Base-by-base conservation (phyloP, 2,113 vertebrate genomes). In the Lota lota region DNA sequence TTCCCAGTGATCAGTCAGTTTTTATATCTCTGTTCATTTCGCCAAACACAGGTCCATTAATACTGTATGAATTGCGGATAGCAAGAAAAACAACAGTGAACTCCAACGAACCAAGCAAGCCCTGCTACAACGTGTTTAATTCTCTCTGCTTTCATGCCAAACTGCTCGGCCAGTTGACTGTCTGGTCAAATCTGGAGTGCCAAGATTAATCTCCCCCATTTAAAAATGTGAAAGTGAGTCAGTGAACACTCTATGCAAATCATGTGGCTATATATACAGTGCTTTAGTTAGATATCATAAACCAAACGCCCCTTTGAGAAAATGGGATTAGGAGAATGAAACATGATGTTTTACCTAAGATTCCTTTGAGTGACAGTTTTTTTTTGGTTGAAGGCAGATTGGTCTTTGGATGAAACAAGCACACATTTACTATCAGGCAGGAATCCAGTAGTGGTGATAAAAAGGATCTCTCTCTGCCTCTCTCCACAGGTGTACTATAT, bases 31-130 rank as follows among this genome's bases (percentile, higher is more conserved):
- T 76, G 74, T 77, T 80, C 70, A 59, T 68, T 40, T 80, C 79
- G 75, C 75, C 78, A 83, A 86, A 81, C 69, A 69, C 76, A 66
- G 69, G 19, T 66, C 81, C 77, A 85, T 89, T 86, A 88, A 88
- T 85, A 86, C 67, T 87, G 76, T 71, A 86, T 87, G 86, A 79
- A 75, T 70, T 59, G 79, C 83, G 79, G 69, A 83, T 50, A 83
- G 53, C 53, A 69, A 87, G 68, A 67, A 78, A 72, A 82, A 81
- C 76, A 80, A 79, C 66, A 76, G 71, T 68, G 75, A 67, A 75
- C 28, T 33, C 28, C 7, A 7, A 47, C 10, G 69, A 69, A 65
- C 67, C 72, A 82, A 87, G 81, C 76, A 75, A 64, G 10, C 64
- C 69, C 67, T 72, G 74, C 57, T 67, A 73, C 81, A 60, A 79